Evolutionary conservation across 1,140 invertebrate genomes (phyloP).

Genomic region (Stegodyphus mimosarum): DNA sequence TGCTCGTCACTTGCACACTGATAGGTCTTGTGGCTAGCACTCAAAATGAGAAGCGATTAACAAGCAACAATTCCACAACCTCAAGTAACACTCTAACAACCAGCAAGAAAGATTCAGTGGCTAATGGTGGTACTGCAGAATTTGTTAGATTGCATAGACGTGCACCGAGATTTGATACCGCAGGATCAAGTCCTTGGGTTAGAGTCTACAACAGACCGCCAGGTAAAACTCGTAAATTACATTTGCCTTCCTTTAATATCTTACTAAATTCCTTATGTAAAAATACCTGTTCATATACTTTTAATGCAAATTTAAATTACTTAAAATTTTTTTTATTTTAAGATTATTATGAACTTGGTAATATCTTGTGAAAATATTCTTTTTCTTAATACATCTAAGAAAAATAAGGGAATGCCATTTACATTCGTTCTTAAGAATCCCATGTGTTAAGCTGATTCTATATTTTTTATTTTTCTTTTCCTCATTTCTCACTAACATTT

Average conservation of each 20-base stretch:
- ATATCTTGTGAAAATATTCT: not conserved
- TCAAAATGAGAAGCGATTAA: not conserved
- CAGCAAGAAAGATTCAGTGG: not conserved
- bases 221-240: conserved; percentile 6
- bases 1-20: conserved; percentile 5
- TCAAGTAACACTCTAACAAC: not conserved
- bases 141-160: conserved; percentile 27
- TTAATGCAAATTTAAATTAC: too few relatives aligned
- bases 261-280: too few relatives aligned
- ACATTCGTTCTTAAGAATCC: not conserved
- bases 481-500: not conserved
- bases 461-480: not conserved
- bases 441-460: not conserved
- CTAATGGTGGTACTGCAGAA: not conserved
- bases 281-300: too few relatives aligned
- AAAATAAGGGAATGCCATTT: too few relatives aligned
- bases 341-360: not conserved
- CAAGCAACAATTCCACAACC: not conserved
- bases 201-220: conserved; percentile 37
- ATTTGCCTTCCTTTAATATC: too few relatives aligned
- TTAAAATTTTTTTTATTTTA: too few relatives aligned
- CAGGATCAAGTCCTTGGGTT: conserved; percentile 33
- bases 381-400: not conserved
- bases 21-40: not conserved
- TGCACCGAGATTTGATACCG: conserved; percentile 32